Percentiles rank a stretch among this genome's conserved stretches.
Conservation (phyloP, 1,140 invertebrate species). For the Phortica variegata region DNA sequence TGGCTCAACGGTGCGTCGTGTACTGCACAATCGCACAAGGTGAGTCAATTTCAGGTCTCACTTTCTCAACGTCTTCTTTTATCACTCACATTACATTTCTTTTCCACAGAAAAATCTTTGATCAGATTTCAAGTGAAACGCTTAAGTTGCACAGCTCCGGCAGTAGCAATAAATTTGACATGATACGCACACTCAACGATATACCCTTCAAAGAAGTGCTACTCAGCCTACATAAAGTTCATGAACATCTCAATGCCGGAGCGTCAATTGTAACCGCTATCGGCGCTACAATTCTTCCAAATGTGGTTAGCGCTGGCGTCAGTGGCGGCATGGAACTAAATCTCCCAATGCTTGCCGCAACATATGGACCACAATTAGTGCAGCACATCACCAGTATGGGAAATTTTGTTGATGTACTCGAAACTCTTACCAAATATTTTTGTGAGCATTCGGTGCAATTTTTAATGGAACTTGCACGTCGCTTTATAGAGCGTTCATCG, state of each 20-base stretch:
- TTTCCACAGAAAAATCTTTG: conserved; percentile 18
- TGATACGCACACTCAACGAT: conserved; percentile 43
- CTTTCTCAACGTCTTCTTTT: not conserved
- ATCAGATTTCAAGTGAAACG: conserved; percentile 28
- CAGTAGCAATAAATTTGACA: conserved; percentile 28
- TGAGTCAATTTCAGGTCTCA: not conserved
- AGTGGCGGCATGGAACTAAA: conserved; percentile 24
- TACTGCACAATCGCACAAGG: conserved; percentile 24
- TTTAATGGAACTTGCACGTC: conserved; percentile 31
- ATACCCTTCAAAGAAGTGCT: conserved; percentile 41
- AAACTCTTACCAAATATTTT: conserved; percentile 29
- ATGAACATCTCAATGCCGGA: conserved; percentile 24
- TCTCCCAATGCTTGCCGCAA: conserved; percentile 15
- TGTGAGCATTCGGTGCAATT: conserved; percentile 24
- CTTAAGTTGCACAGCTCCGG: conserved; percentile 19
- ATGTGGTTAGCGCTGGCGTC: conserved; percentile 8
- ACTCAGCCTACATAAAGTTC: conserved; percentile 25
- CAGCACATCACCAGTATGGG: conserved; percentile 31
- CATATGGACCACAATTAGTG: conserved; percentile 39
- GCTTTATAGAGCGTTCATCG: conserved; percentile 33
- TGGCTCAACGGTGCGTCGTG: conserved; percentile 24
- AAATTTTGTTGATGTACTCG: conserved; percentile 36
- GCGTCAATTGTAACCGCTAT: conserved; percentile 5
- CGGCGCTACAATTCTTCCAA: conserved; percentile 21
- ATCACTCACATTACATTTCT: not conserved